Conservation (phyloP, 2,113 vertebrate species). For the Bos taurus region ARS-UCD2.0 NC_037346.1:9433501-9434000, state of each 20-base stretch:
- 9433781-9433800: neutral
- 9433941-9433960: constrained; percentile 17
- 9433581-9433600: neutral
- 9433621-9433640: neutral
- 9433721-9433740: neutral
- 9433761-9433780: neutral
- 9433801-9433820: neutral
- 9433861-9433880: constrained; percentile 6
- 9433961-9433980: constrained; percentile 8
- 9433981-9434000: neutral
- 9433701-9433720: neutral
- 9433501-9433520: constrained; percentile 1
- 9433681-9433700: neutral
- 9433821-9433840: neutral
- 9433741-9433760: neutral
- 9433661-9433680: neutral
- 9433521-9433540: neutral
- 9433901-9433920: neutral
- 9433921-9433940: neutral
- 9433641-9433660: neutral
- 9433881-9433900: neutral
- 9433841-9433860: constrained; percentile 7
- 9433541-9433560: constrained; percentile 4
- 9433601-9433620: neutral
- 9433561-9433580: neutral